Evolutionary conservation across 1,140 invertebrate species (phyloP).

Genomic region (Penaeus japonicus): DNA sequence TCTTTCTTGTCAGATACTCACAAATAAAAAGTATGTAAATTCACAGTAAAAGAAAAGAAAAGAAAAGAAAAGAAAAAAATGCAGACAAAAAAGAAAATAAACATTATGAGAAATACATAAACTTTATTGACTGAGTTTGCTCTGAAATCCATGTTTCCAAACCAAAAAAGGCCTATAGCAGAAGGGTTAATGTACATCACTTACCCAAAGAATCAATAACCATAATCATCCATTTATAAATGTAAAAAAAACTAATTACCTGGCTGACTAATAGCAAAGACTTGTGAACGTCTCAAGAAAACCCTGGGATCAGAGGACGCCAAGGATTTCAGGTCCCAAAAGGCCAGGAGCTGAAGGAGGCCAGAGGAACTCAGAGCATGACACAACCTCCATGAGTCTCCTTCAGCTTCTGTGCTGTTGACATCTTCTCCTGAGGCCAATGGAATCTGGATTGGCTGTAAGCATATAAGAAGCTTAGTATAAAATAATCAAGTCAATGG

Average conservation of each 20-base stretch:
- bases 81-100: no score
- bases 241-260: background rate
- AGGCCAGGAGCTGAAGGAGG: constrained; percentile 39
- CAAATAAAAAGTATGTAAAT: no score
- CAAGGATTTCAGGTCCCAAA: constrained; percentile 33
- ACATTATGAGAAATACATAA: no score
- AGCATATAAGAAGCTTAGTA: background rate
- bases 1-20: no score
- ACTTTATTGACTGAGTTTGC: no score
- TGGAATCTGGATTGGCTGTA: constrained; percentile 36
- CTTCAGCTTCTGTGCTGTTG: background rate
- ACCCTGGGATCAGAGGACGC: constrained; percentile 26
- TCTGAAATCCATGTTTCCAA: no score
- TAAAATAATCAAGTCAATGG: background rate
- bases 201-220: no score
- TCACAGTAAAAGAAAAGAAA: no score
- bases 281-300: constrained; percentile 34
- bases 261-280: constrained; percentile 45
- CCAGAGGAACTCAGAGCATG: constrained; percentile 36
- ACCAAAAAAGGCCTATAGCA: no score
- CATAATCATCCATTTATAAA: background rate
- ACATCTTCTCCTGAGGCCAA: constrained; percentile 18
- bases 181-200: no score
- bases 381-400: constrained; percentile 28
- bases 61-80: no score